Base-by-base conservation (phyloP, 2,113 vertebrate genomes). In the Leucoraja erinaceus region DNA sequence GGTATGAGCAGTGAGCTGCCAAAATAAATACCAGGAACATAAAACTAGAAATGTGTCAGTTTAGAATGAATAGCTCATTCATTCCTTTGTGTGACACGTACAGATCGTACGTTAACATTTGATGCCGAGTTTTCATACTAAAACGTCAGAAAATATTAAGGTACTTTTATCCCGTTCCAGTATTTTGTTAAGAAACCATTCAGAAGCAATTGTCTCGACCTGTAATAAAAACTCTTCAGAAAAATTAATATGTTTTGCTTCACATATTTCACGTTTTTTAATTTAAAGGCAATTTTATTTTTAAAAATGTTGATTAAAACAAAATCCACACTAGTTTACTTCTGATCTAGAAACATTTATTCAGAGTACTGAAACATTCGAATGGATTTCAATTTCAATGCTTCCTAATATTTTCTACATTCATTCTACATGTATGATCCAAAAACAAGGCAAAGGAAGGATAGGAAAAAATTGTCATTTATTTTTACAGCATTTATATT, bases 11-110 rank as follows among this genome's bases (percentile, higher is more conserved):
- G 90, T 14, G 5, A 70, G 90, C 33, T 6, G 90, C 90, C 90
- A 91, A 91, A 18, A 91, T 72, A 91, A 91, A 91, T 72, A 91
- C 38, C 90, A 91, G 90, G 68, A 72, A 91, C 31, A 66, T 91
- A 91, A 72, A 68, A 47, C 66, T 74, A 91, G 90, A 91, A 91
- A 91, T 91, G 90, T 91, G 90, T 91, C 90, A 91, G 68, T 91
- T 33, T 38, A 47, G 90, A 91, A 91, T 91, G 66, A 91, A 91
- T 72, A 47, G 90, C 68, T 91, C 90, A 91, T 91, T 91, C 90
- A 91, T 91, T 91, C 33, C 90, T 74, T 91, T 72, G 90, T 91
- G 22, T 91, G 38, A 68, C 66, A 91, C 3, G 66, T 28, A 47
- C 38, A 72, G 72, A 38, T 91, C 1, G 66, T 68, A 54, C 11